Conservation (phyloP, 2,797 vertebrate species). For the Pangasius djambal region DNA sequence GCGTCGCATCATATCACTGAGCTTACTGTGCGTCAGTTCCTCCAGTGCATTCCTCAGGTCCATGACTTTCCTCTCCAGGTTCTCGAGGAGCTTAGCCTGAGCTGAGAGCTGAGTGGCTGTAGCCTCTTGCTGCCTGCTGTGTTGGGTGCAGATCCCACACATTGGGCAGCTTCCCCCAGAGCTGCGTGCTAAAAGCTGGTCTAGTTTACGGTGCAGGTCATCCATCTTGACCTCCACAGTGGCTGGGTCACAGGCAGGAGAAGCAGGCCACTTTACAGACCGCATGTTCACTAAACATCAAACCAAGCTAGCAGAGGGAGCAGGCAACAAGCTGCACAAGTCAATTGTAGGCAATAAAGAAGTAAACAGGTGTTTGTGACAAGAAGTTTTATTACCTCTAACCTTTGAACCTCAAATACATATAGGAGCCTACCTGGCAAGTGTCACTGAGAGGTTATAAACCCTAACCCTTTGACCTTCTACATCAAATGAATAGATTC, state of each 20-base stretch:
- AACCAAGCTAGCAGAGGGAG: background rate
- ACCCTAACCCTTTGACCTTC: constrained; percentile 13
- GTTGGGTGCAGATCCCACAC: constrained; percentile 59
- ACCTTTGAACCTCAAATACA: background rate
- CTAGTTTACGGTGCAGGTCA: constrained; percentile 56
- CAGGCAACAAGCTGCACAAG: background rate
- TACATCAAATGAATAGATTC: background rate
- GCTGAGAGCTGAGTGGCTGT: constrained; percentile 45
- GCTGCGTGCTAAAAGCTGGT: constrained; percentile 51
- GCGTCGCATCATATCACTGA: background rate
- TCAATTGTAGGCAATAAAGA: background rate
- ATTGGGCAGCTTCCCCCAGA: constrained; percentile 47
- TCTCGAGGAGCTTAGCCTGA: constrained; percentile 57
- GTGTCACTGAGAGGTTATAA: background rate
- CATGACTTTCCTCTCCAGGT: constrained; percentile 57
- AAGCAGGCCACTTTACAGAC: constrained; percentile 41
- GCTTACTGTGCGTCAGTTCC: constrained; percentile 41
- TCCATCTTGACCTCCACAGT: constrained; percentile 62
- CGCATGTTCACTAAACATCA: constrained; percentile 43
- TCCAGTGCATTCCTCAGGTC: constrained; percentile 58
- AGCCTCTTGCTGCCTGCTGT: constrained; percentile 50
- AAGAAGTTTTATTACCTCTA: background rate
- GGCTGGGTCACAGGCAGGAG: constrained; percentile 27
- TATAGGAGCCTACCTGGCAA: background rate
- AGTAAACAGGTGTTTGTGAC: constrained; percentile 2